Conservation (phyloP, 1,140 invertebrate species). For the Caenorhabditis briggsae region DNA sequence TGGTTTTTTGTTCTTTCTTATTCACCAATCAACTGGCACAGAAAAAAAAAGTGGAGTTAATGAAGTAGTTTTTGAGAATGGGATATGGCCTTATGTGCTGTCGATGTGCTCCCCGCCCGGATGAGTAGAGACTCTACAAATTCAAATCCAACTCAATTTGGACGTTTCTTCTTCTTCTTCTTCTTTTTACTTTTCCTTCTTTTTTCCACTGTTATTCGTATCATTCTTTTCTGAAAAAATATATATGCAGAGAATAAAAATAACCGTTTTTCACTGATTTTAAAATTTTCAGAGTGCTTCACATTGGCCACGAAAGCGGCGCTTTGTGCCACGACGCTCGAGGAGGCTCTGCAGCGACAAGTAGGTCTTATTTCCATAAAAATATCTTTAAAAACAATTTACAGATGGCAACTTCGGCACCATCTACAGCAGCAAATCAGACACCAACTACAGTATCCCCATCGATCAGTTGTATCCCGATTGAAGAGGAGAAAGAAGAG, state of each 20-base stretch:
- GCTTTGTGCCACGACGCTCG: constrained; percentile 70
- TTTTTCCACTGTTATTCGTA: constrained; percentile 1
- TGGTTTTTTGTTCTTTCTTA: constrained; percentile 29
- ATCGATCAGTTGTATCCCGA: constrained; percentile 30
- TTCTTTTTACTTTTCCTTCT: background rate
- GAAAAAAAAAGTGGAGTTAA: background rate
- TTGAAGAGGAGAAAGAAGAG: constrained; percentile 42
- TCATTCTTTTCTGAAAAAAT: background rate
- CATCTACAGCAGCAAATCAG: constrained; percentile 50
- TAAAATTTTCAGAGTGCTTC: constrained; percentile 72
- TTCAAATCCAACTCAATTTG: constrained; percentile 55
- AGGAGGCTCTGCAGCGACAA: constrained; percentile 66
- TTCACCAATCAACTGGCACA: background rate
- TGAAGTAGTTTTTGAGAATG: constrained; percentile 31
- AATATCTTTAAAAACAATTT: background rate
- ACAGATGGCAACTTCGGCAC: constrained; percentile 52
- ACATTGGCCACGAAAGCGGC: constrained; percentile 74
- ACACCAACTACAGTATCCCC: constrained; percentile 35
- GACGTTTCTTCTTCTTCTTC: background rate
- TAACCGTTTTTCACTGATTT: background rate
- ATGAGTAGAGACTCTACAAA: constrained; percentile 15
- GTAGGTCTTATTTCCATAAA: background rate
- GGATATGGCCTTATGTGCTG: background rate
- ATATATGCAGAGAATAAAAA: too few species aligned
- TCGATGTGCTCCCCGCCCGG: background rate